Percentiles rank a stretch among this genome's conserved stretches.
phyloP scores from a whole-genome alignment of 2,113 vertebrate species.

The Dolichotis patagonum region DNA sequence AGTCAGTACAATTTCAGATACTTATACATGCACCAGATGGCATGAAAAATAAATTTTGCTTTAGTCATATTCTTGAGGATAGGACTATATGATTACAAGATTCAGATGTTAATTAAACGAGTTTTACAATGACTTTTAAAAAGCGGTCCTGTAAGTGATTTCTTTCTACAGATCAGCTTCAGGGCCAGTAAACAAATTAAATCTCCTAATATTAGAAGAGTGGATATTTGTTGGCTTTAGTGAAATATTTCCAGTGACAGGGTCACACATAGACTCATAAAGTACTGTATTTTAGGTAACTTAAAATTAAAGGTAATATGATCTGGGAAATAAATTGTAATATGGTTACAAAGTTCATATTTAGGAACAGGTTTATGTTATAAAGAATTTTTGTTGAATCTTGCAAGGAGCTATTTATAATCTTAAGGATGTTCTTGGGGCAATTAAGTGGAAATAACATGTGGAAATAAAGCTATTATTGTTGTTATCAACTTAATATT shows the following conservation, averaged over 20 bases:
- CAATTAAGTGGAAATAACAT: slow-evolving; percentile 38
- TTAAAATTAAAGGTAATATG: slow-evolving; percentile 58
- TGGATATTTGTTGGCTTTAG: neutral
- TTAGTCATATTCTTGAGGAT: slow-evolving; percentile 51
- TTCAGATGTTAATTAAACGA: slow-evolving; percentile 42
- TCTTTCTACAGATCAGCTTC: slow-evolving; percentile 15
- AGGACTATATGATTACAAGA: neutral
- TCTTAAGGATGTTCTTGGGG: neutral
- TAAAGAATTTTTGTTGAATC: slow-evolving; percentile 24
- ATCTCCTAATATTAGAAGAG: slow-evolving; percentile 16
- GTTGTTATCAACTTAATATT: slow-evolving; percentile 41
- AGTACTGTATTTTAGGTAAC: slow-evolving; percentile 49
- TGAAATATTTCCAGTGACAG: slow-evolving; percentile 9
- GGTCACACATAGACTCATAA: neutral
- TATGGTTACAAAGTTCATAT: slow-evolving; percentile 23
- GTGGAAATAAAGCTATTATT: slow-evolving; percentile 49
- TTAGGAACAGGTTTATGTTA: slow-evolving; percentile 50
- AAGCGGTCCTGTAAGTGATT: slow-evolving; percentile 43
- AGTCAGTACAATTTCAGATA: neutral
- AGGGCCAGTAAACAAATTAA: slow-evolving; percentile 9
- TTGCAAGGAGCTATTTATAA: slow-evolving; percentile 43
- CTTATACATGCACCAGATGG: neutral
- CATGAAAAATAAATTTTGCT: slow-evolving; percentile 39
- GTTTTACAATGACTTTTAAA: slow-evolving; percentile 28
- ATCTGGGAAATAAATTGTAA: slow-evolving; percentile 45